A percentile compares a stretch with the other conserved stretches of the same genome.
phyloP scores from a whole-genome alignment of 1,140 invertebrate genomes.

The Sesamia nonagrioides region DNA sequence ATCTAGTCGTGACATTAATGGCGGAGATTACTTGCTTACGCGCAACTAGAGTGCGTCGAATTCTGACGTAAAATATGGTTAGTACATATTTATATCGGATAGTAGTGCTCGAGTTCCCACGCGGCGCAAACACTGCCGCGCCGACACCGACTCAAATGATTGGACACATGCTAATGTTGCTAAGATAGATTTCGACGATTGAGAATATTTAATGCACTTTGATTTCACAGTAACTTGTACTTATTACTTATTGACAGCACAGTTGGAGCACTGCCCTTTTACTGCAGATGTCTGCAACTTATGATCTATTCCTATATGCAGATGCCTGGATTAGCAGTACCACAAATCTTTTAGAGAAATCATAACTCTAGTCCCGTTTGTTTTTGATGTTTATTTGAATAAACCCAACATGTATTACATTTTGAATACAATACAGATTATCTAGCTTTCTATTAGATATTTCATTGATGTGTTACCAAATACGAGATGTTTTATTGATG shows the following conservation, averaged over 20 bases:
- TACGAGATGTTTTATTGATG: conserved; percentile 41
- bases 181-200: conserved; percentile 39
- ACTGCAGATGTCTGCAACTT: background rate
- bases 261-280: background rate
- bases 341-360: conserved; percentile 21
- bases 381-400: background rate
- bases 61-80: conserved; percentile 79
- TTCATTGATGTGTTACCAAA: conserved; percentile 21
- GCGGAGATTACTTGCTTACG: conserved; percentile 65
- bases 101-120: conserved; percentile 72
- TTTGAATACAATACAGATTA: conserved; percentile 28
- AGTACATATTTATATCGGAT: conserved; percentile 49
- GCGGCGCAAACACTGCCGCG: conserved; percentile 50
- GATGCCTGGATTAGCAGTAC: background rate
- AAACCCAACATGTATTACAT: background rate
- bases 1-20: conserved; percentile 75
- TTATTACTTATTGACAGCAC: conserved; percentile 13
- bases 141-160: conserved; percentile 19
- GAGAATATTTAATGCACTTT: conserved; percentile 22
- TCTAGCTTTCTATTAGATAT: conserved; percentile 24
- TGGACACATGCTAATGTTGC: conserved; percentile 40
- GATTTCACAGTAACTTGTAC: conserved; percentile 8
- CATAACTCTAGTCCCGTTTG: background rate
- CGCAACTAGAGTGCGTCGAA: conserved; percentile 74
- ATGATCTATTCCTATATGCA: background rate